Percentiles rank a stretch among this genome's conserved stretches.
Evolutionary conservation across 2,113 vertebrate genomes (phyloP).

Genomic region (Sigmodon hispidus): DNA sequence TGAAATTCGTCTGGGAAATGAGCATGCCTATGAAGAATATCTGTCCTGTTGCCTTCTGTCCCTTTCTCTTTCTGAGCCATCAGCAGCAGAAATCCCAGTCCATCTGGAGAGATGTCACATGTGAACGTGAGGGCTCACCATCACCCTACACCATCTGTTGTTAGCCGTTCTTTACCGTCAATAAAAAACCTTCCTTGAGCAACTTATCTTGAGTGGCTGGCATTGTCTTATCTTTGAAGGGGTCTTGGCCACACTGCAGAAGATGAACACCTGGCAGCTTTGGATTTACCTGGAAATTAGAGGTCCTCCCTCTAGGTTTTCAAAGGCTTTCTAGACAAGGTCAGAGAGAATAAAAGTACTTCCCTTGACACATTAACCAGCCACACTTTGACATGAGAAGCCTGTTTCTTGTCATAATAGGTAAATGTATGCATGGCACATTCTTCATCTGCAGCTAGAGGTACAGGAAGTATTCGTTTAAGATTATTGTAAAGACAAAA

Average conservation of each 20-base stretch:
- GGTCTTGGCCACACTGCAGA: neutral
- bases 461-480: neutral
- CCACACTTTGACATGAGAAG: neutral
- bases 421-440: neutral
- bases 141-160: slow-evolving; percentile 37
- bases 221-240: slow-evolving; percentile 48
- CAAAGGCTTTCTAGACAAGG: neutral
- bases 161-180: slow-evolving; percentile 57
- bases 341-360: slow-evolving; percentile 29
- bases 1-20: slow-evolving; percentile 53
- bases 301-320: neutral
- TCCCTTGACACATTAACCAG: neutral
- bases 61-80: slow-evolving; percentile 54
- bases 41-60: slow-evolving; percentile 62
- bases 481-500: slow-evolving; percentile 8
- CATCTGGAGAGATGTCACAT: neutral
- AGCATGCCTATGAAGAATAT: slow-evolving; percentile 46
- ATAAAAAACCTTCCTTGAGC: slow-evolving; percentile 82
- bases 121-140: neutral
- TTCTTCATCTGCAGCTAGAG: neutral
- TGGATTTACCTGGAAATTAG: neutral
- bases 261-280: neutral
- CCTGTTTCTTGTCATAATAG: neutral
- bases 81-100: neutral
- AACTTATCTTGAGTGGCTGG: slow-evolving; percentile 46